Conservation (phyloP, 2,888 invertebrate genomes). For the Andrena praecox region DNA sequence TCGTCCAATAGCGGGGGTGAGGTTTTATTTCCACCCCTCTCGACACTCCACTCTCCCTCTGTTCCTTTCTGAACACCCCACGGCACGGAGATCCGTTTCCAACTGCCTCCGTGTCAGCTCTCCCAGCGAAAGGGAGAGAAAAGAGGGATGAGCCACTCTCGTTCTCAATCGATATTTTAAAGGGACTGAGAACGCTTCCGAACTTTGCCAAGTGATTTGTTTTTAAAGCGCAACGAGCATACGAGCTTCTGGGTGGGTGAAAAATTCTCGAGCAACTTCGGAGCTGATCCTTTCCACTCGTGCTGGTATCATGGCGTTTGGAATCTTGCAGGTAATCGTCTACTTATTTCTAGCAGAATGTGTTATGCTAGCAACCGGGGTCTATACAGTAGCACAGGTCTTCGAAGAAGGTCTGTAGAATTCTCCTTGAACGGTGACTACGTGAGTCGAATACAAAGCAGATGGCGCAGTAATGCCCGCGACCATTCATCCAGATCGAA, state of each 20-base stretch:
- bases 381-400: too few species aligned
- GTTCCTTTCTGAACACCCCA: constrained; percentile 34
- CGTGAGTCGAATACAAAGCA: too few species aligned
- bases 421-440: too few species aligned
- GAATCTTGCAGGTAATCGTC: too few species aligned
- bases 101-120: constrained; percentile 39
- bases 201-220: constrained; percentile 38
- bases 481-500: too few species aligned
- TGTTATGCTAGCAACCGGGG: too few species aligned
- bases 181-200: constrained; percentile 54
- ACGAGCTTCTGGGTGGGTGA: constrained; percentile 18
- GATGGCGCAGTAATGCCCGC: too few species aligned
- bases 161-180: constrained; percentile 72
- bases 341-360: too few species aligned
- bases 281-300: neutral
- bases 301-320: too few species aligned
- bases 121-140: neutral
- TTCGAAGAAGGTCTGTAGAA: too few species aligned
- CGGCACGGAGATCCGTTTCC: constrained; percentile 62
- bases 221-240: constrained; percentile 20
- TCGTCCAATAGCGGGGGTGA: constrained; percentile 31
- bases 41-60: constrained; percentile 19
- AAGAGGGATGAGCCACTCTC: constrained; percentile 34
- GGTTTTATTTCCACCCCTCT: constrained; percentile 53
- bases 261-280: constrained; percentile 12